Percentiles rank a stretch among this genome's conserved stretches.
phyloP scores from a whole-genome alignment of 2,113 vertebrate species.

The Chaetorhynchus papuensis region DNA sequence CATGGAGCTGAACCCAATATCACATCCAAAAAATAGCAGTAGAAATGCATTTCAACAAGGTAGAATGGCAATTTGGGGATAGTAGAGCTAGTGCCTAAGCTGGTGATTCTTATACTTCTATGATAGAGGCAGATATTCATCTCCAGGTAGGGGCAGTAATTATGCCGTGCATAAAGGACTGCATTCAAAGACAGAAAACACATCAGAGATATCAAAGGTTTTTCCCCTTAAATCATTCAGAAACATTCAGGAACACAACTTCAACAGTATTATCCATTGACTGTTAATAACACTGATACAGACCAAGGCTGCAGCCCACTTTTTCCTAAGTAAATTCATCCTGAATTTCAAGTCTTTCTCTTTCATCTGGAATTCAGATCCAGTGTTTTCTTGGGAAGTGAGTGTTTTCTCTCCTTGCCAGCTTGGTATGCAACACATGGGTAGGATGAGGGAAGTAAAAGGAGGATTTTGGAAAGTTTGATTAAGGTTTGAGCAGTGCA shows the following conservation, averaged over 20 bases:
- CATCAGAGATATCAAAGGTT: not conserved
- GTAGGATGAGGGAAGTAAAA: not conserved
- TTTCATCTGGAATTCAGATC: not conserved
- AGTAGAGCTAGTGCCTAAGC: not conserved
- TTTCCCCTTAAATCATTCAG: not conserved
- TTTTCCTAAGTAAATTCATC: not conserved
- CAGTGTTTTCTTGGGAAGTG: not conserved
- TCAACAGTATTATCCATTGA: not conserved
- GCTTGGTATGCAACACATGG: fast-evolving
- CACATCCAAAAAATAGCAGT: not conserved
- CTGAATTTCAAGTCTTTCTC: not conserved
- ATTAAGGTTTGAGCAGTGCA: not conserved
- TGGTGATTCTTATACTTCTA: not conserved
- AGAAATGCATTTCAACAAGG: not conserved
- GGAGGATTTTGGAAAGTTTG: not conserved
- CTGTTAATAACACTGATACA: not conserved
- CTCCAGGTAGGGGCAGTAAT: not conserved
- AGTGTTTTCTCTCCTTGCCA: not conserved
- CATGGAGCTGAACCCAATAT: not conserved
- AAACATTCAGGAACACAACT: not conserved
- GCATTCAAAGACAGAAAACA: not conserved
- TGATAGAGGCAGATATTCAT: not conserved
- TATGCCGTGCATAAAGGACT: not conserved
- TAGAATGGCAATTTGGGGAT: not conserved
- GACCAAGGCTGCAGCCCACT: not conserved